Base-by-base conservation (phyloP, 2,888 invertebrate species). In the Altica lythri region DNA sequence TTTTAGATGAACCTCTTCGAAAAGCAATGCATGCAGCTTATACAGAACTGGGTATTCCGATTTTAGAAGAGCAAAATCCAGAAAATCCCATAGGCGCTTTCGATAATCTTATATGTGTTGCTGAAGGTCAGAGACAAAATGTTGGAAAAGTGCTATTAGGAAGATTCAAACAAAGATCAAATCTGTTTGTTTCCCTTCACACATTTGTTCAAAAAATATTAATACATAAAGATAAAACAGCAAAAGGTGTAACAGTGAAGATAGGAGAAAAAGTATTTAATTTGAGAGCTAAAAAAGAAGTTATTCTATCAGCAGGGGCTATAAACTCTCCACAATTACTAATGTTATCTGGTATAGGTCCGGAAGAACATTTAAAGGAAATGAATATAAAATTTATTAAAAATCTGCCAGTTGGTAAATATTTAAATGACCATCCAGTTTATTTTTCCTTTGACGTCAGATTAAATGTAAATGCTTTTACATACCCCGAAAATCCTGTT, bases 131-230 rank as follows among this genome's bases (percentile, higher is more conserved):
- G 2, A 65, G 77, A 22, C 70, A 75, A 8, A 80, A 77, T 59
- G 72, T 89, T 1, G 87, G 89, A 4, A 92, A 89, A 76, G 90
- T 85, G 0, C 92, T 86, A 69, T 72, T 92, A 3, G 45, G 79
- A 78, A 64, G 75, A 72, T 35, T 75, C 0, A 76, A 79, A 25
- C 70, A 81, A 8, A 72, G 84, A 3, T 66, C 73, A 3, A 87
- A 88, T 71, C 69, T 88, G 0, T 78, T 80, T 55, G 78, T 87
- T 0, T 77, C 83, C n/a, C 81, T 82, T 55, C 76, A 82, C 29
- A 77, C 85, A 0, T 75, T 77, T 25, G 86, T 80, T 0, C 80
- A 79, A 2, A 80, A 78, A 62, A 69, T 87, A 1, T 69, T 81
- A 4, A 75, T 86, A n/a, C n/a, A n/a, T 0, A 60, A 68, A 0